Conservation (phyloP, 1,140 invertebrate genomes). For the Drosophila kohkoa region DNA sequence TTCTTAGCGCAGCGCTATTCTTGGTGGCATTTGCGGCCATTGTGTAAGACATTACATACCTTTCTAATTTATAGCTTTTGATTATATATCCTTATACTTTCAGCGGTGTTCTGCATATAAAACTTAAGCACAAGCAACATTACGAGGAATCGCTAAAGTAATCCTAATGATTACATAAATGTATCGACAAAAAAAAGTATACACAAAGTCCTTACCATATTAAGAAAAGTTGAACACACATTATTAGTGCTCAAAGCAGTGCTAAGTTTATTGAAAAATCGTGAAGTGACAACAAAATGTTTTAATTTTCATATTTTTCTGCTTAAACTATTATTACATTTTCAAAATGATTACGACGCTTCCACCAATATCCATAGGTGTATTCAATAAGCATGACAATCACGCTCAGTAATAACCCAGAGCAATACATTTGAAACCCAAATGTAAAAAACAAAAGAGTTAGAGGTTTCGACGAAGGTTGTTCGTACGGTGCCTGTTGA, state of each 20-base stretch:
- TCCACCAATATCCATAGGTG: neutral
- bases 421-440: too few species aligned
- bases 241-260: conserved; percentile 6
- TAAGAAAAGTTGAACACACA: neutral
- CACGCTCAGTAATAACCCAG: neutral
- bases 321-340: conserved; percentile 12
- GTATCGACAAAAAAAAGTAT: too few species aligned
- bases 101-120: conserved; percentile 72
- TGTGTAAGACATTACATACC: conserved; percentile 84
- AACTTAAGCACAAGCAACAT: conserved; percentile 63
- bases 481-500: neutral
- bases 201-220: too few species aligned
- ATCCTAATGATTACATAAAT: neutral
- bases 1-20: conserved; percentile 85
- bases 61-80: neutral
- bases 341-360: neutral
- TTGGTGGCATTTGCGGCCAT: conserved; percentile 82
- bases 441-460: too few species aligned
- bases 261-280: neutral
- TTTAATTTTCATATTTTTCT: too few species aligned
- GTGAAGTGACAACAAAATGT: too few species aligned
- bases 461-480: too few species aligned
- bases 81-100: conserved; percentile 18
- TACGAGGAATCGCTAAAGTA: conserved; percentile 71
- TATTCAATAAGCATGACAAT: neutral